Percentiles rank a stretch among this genome's conserved stretches.
Conservation (phyloP, 2,888 invertebrate genomes). For the Rhaphigaster nebulosa region DNA sequence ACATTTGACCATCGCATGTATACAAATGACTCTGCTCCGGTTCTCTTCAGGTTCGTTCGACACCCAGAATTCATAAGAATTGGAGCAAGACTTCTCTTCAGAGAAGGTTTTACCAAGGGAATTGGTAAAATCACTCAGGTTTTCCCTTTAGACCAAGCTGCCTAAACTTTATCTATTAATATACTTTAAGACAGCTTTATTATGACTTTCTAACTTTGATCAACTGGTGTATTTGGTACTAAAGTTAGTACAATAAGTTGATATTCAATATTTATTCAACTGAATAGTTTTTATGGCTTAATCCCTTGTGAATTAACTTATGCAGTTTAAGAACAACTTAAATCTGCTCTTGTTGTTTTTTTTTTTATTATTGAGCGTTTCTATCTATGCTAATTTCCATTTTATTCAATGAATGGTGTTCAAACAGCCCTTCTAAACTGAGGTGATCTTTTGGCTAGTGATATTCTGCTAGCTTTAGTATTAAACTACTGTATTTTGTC, state of each 20-base stretch:
- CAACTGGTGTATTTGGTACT: conserved; percentile 5
- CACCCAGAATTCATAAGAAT: conserved; percentile 90
- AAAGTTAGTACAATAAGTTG: conserved; percentile 7
- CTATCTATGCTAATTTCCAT: not conserved
- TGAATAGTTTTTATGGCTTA: not conserved
- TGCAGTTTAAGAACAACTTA: not conserved
- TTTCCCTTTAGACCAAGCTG: conserved; percentile 71
- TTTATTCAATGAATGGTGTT: conserved; percentile 19
- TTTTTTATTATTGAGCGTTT: not conserved
- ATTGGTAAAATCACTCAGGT: conserved; percentile 87
- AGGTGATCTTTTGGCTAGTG: conserved; percentile 48
- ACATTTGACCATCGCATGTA: conserved; percentile 76
- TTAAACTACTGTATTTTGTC: conserved; percentile 24
- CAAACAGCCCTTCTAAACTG: conserved; percentile 26
- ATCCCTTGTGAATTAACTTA: not conserved
- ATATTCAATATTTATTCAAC: not conserved
- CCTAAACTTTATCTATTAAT: conserved; percentile 38
- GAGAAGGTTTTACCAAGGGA: conserved; percentile 88
- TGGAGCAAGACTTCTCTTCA: conserved; percentile 84
- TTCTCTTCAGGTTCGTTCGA: conserved; percentile 88
- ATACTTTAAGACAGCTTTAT: conserved; percentile 24
- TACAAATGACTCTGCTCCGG: conserved; percentile 88
- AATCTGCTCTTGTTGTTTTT: not conserved
- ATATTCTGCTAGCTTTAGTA: conserved; percentile 41
- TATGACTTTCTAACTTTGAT: conserved; percentile 16